Conservation (phyloP, 2,888 invertebrate species). For the Palloptera scutellata region DNA sequence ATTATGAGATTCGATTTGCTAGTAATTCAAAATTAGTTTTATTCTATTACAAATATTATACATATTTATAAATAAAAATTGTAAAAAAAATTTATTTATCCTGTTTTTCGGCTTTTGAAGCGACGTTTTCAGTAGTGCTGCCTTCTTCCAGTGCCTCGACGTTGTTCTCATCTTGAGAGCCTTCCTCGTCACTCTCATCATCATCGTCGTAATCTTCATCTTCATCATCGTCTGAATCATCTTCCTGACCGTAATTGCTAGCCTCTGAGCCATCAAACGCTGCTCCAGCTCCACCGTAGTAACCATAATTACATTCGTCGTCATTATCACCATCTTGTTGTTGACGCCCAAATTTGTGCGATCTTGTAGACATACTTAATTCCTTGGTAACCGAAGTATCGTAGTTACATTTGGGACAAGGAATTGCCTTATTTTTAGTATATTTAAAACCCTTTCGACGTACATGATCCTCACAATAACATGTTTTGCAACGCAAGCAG, state of each 20-base stretch:
- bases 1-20: not conserved
- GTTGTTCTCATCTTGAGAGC: conserved; percentile 49
- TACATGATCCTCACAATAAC: conserved; percentile 97
- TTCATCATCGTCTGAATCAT: conserved; percentile 60
- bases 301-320: conserved; percentile 70
- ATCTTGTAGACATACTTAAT: conserved; percentile 93
- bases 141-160: conserved; percentile 44
- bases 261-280: conserved; percentile 39
- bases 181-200: conserved; percentile 40
- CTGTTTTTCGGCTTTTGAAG: conserved; percentile 35
- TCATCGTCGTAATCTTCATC: conserved; percentile 65
- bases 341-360: conserved; percentile 89
- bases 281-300: conserved; percentile 39
- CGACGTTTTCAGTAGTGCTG: not conserved
- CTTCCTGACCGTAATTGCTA: conserved; percentile 34
- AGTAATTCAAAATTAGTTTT: not conserved
- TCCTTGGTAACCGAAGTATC: conserved; percentile 94
- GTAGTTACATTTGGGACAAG: conserved; percentile 94
- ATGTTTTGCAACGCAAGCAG: conserved; percentile 93
- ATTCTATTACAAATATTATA: not conserved
- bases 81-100: conserved; percentile 7
- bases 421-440: conserved; percentile 81
- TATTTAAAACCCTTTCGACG: conserved; percentile 90
- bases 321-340: conserved; percentile 71
- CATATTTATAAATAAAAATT: not conserved